Evolutionary conservation across 2,113 vertebrate genomes (phyloP).

Genomic region (Psilopsiagon aymara): DNA sequence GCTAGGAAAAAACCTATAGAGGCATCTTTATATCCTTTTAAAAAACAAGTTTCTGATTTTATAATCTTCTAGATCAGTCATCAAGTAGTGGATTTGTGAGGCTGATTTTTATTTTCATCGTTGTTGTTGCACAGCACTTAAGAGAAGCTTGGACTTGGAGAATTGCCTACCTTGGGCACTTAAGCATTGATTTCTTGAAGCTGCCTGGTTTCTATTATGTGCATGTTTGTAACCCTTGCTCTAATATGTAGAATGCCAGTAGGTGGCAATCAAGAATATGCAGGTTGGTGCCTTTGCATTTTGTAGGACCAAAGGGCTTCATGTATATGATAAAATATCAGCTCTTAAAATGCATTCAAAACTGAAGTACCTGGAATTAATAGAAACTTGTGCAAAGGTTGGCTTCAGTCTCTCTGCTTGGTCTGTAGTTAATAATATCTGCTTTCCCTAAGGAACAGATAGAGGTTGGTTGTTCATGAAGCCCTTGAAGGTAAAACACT

Average conservation of each 20-base stretch:
- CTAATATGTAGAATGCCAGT: slow-evolving; percentile 10
- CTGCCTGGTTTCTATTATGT: neutral
- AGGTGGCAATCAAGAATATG: slow-evolving; percentile 52
- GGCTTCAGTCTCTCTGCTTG: neutral
- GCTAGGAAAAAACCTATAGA: neutral
- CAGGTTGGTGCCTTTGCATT: neutral
- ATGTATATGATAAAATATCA: neutral
- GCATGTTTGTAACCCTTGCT: neutral
- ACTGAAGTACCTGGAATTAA: neutral
- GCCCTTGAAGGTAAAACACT: neutral
- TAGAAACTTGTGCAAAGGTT: neutral
- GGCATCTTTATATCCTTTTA: neutral
- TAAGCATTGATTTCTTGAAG: neutral
- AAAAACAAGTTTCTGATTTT: neutral
- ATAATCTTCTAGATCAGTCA: neutral
- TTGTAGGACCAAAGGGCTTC: neutral
- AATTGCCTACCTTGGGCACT: neutral
- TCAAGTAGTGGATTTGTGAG: neutral
- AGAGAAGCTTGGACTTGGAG: neutral
- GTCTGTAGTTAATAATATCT: neutral
- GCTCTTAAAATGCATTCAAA: neutral
- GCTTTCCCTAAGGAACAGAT: neutral
- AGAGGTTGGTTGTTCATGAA: neutral
- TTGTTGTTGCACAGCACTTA: neutral
- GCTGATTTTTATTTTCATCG: neutral